Percentiles rank a stretch among this genome's conserved stretches.
Conservation (phyloP, 2,888 invertebrate species). For the Schrankia costaestrigalis region DNA sequence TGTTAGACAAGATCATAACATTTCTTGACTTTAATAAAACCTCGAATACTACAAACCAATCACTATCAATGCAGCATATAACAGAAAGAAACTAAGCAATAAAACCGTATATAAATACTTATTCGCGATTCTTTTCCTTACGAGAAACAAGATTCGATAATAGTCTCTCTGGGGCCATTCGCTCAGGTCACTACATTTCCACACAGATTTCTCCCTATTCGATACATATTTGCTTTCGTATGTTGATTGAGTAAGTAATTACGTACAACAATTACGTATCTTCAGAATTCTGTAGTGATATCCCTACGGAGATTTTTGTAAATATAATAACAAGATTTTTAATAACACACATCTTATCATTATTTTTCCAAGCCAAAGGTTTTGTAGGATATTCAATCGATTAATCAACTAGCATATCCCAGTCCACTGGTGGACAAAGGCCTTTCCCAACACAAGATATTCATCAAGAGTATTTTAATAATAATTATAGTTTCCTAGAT, state of each 20-base stretch:
- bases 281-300: slow-evolving; percentile 32
- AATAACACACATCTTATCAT: too few relatives aligned
- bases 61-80: slow-evolving; percentile 11
- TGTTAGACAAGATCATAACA: too few relatives aligned
- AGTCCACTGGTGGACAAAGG: too few relatives aligned
- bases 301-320: slow-evolving; percentile 38
- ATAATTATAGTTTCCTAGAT: too few relatives aligned
- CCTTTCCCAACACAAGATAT: too few relatives aligned
- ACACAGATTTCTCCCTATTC: slow-evolving; percentile 39
- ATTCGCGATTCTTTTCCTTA: slow-evolving; percentile 41
- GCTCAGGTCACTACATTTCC: slow-evolving; percentile 58
- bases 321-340: too few relatives aligned
- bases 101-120: slow-evolving; percentile 43
- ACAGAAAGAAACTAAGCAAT: slow-evolving; percentile 28
- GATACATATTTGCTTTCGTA: slow-evolving; percentile 47
- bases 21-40: too few relatives aligned
- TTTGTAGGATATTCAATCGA: too few relatives aligned
- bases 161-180: slow-evolving; percentile 58
- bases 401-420: too few relatives aligned
- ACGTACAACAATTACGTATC: slow-evolving; percentile 55
- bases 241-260: slow-evolving; percentile 55
- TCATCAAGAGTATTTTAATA: too few relatives aligned
- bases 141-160: slow-evolving; percentile 54
- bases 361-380: too few relatives aligned
- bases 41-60: not conserved